phyloP scores from a whole-genome alignment of 1,140 invertebrate genomes.

The Globodera rostochiensis region DNA sequence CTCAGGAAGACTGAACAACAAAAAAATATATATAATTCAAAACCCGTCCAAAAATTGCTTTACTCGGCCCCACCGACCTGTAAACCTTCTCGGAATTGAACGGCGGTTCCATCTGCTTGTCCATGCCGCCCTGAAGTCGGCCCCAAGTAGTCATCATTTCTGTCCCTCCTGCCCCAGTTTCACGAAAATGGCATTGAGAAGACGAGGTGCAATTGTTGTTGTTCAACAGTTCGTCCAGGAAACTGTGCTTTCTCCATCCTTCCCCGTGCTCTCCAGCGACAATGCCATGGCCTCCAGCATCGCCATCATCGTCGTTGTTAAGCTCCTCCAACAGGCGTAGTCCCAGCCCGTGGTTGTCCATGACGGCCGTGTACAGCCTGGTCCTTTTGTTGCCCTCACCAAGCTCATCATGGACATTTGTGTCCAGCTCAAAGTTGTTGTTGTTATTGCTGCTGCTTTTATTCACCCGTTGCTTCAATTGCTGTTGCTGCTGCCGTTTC shows the following conservation, averaged over 20 bases:
- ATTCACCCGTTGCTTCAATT: background rate
- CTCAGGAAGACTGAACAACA: slow-evolving; percentile 34
- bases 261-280: background rate
- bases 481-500: background rate
- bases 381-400: background rate
- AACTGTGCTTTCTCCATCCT: slow-evolving; percentile 10
- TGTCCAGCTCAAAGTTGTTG: background rate
- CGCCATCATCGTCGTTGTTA: background rate
- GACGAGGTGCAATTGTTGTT: slow-evolving; percentile 17
- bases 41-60: no score
- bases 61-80: background rate
- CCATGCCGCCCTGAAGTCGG: slow-evolving; percentile 18
- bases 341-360: background rate
- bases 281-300: slow-evolving; percentile 30
- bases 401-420: background rate
- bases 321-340: slow-evolving; percentile 25
- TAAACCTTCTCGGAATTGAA: slow-evolving; percentile 38
- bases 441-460: background rate
- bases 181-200: slow-evolving; percentile 5
- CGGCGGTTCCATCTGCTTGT: background rate
- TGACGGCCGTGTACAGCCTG: slow-evolving; percentile 1
- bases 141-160: slow-evolving; percentile 53
- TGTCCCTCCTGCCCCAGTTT: slow-evolving; percentile 3
- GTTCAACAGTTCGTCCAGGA: slow-evolving; percentile 31
- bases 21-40: no score